These are phyloP conservation scores for Amphilophus citrinellus DNA, from an alignment of 2,113 vertebrate genomes.

Conservation along the genomic window DNA sequence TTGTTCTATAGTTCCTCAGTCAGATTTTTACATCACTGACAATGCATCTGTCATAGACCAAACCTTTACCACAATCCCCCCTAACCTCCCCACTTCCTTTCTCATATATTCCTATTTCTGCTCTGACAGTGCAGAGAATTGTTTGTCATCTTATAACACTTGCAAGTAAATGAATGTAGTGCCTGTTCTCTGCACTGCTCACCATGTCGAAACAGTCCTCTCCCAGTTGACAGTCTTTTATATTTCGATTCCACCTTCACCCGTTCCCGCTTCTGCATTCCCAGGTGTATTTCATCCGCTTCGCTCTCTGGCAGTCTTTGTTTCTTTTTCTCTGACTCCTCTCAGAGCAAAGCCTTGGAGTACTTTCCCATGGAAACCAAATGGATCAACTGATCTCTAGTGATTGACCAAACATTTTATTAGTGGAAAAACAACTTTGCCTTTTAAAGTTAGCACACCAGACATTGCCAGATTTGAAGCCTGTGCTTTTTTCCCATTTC, in stretches of 20 bases:
- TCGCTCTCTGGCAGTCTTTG: not conserved
- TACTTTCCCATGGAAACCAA: slow-evolving; percentile 25
- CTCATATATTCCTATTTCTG: not conserved
- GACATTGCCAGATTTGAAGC: not conserved
- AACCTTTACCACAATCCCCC: not conserved
- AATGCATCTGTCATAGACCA: slow-evolving; percentile 1
- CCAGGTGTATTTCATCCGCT: slow-evolving; percentile 4
- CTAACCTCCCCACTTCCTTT: not conserved
- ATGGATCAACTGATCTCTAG: not conserved
- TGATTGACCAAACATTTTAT: not conserved
- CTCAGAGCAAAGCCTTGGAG: not conserved
- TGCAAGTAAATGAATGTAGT: not conserved
- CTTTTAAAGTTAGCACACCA: not conserved
- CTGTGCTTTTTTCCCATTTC: not conserved
- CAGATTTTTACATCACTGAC: not conserved
- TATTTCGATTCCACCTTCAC: slow-evolving; percentile 21
- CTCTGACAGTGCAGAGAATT: not conserved
- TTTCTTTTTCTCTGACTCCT: not conserved
- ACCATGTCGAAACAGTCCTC: not conserved
- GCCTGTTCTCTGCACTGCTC: not conserved
- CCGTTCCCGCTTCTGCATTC: not conserved
- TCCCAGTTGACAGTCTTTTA: slow-evolving; percentile 11
- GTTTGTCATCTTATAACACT: not conserved
- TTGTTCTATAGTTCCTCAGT: not conserved
- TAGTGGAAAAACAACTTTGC: not conserved